Conservation (phyloP, 2,113 vertebrate species). For the Poicephalus meyeri region DNA sequence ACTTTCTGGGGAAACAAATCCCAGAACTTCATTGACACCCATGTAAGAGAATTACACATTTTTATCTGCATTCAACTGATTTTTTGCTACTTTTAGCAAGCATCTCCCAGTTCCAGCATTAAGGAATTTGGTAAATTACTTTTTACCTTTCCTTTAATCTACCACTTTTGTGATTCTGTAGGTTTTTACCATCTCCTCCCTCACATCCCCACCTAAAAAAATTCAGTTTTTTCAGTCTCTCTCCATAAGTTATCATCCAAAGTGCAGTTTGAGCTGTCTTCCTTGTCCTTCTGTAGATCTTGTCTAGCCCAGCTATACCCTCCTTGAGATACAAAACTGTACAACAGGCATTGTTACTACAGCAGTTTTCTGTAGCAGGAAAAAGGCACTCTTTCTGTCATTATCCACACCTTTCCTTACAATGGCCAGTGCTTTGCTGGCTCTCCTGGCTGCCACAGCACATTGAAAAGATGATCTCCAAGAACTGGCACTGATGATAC, state of each 20-base stretch:
- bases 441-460: background rate
- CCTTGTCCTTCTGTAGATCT: background rate
- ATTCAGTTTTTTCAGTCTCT: background rate
- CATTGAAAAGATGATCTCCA: background rate
- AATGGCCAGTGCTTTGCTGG: background rate
- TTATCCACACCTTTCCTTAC: background rate
- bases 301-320: background rate
- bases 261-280: background rate
- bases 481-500: background rate
- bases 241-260: background rate
- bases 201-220: background rate
- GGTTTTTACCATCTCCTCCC: background rate
- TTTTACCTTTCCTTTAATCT: background rate
- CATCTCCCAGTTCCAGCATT: background rate
- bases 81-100: background rate
- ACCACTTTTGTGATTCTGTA: background rate
- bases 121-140: background rate
- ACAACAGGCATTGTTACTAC: background rate
- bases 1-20: background rate
- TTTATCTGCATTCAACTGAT: background rate
- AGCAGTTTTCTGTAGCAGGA: background rate
- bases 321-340: background rate
- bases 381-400: rapidly evolving
- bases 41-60: background rate
- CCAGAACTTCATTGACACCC: background rate